Evolutionary conservation across 2,797 vertebrate genomes (phyloP), one percentile per base, ranked within the genome.

Genomic region (Lagocephalus sceleratus): DNA sequence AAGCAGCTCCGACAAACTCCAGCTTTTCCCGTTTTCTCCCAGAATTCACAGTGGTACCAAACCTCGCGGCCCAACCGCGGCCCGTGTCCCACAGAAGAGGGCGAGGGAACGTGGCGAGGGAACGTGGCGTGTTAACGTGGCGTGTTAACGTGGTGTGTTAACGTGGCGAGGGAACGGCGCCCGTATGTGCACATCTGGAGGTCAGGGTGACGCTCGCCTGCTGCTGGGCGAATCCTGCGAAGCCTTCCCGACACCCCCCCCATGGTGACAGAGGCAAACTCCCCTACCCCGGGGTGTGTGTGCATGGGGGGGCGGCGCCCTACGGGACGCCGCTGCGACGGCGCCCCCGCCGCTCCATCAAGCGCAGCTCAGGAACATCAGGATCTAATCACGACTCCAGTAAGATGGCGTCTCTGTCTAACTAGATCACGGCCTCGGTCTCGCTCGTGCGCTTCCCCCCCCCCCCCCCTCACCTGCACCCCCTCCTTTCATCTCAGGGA

Each of bases 321-420:
- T 56, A 63, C 43, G 52, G 66, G 17, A 47, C 42, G 2, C 39
- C 48, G 0, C 25, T 65, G 3, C 47, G 42, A 21, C 53, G 5
- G 61, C 11, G 29, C 2, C 29, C 32, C 2, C 26, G 26, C 8
- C 26, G 26, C 2, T 14, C 32, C 32, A n/a, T n/a, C n/a, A n/a
- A n/a, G n/a, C n/a, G n/a, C n/a, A n/a, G n/a, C n/a, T n/a, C n/a
- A 65, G 70, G 76, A 79, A 63, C 42, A 78, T 71, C 60, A 9
- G 67, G 69, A 81, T 77, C 69, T 47, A 78, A 83, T 81, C 71
- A 67, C 16, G 59, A 42, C 68, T 79, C 64, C 66, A 69, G 60
- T 76, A 73, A 66, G 49, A 57, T 57, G 47, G 38, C 55, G 61
- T 73, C 71, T 77, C 67, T 19, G 39, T 66, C 66, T 82, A 76